Base-by-base conservation (phyloP, 2,888 invertebrate genomes). In the Caenorhabditis zanzibari region DNA sequence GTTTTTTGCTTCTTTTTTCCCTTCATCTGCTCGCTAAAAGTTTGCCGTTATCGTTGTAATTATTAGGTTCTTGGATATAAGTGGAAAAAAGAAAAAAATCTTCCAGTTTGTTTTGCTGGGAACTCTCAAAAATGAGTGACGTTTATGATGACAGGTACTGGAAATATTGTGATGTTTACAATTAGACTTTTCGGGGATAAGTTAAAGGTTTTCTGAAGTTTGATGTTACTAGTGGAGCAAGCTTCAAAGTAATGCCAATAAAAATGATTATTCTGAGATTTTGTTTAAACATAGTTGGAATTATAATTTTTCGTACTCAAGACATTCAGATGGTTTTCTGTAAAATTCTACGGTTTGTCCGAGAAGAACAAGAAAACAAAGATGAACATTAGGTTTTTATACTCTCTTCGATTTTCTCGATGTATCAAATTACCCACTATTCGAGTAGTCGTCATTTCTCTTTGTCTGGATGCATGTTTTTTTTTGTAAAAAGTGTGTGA, bases 11-110 rank as follows among this genome's bases (percentile, higher is more conserved):
- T 52, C 24, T 24, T 58, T 69, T 24, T 58, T 41, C 10, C 28
- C 44, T 4, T 28, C 63, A 44, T 63, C 63, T 44, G 63, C 44
- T n/a, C 63, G 47, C 63, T 28, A 63, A 59, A 59, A 22, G 47
- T 49, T 44, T 44, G 12, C 41, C 71, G 71, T 71, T 58, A 58
- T 72, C 72, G 72, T 28, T 73, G 72, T 73, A 73, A 73, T 73
- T 73, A 73, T 61, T 7, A 73, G 72, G 61, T 73, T 73, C 47
- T n/a, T 47, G 26, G 26, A n/a, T 14, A 9, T n/a, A n/a, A n/a
- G 44, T 32, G n/a, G 44, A 26, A n/a, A 28, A 28, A 24, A 28
- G 32, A 7, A 16, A 44, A 28, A 44, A 26, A 63, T 28, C 44
- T 26, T 14, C 44, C 61, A 61, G 63, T 28, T 44, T 44, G 44